Evolutionary conservation across 2,797 vertebrate genomes (phyloP).

Genomic region (Natrix natrix): DNA sequence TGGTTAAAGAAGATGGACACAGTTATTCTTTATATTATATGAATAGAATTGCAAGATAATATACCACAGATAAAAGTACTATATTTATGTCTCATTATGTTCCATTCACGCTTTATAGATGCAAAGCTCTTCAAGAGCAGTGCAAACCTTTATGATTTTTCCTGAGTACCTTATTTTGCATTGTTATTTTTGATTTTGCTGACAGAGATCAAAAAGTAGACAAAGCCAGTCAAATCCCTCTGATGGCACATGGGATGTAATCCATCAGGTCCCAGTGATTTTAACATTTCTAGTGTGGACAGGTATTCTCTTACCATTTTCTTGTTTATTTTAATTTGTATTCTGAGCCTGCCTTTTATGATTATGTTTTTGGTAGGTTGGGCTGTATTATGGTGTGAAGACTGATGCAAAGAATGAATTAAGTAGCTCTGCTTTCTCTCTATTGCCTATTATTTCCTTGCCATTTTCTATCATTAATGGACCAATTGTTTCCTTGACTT

Average conservation of each 20-base stretch:
- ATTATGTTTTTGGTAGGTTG: too few relatives aligned
- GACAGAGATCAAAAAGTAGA: constrained; percentile 58
- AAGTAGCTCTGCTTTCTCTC: too few relatives aligned
- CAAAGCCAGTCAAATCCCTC: constrained; percentile 44
- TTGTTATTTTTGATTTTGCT: constrained; percentile 63
- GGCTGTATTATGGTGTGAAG: too few relatives aligned
- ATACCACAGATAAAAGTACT: constrained; percentile 65
- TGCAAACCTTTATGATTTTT: constrained; percentile 65
- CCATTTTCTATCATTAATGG: too few relatives aligned
- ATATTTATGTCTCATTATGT: constrained; percentile 67
- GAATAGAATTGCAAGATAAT: constrained; percentile 56
- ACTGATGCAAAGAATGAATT: too few relatives aligned
- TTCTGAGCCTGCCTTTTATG: too few relatives aligned
- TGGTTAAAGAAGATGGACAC: constrained; percentile 51
- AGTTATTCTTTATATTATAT: constrained; percentile 56
- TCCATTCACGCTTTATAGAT: constrained; percentile 66
- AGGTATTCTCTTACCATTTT: too few relatives aligned
- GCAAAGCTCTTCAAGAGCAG: constrained; percentile 63
- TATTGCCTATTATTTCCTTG: too few relatives aligned
- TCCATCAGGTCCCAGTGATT: too few relatives aligned
- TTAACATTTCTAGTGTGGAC: too few relatives aligned
- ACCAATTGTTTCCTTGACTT: too few relatives aligned
- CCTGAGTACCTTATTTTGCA: constrained; percentile 60
- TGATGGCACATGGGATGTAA: not conserved
- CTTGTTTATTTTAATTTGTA: too few relatives aligned